Evolutionary conservation across 2,797 vertebrate genomes (phyloP), one percentile per base, ranked within the genome.

Genomic region (Chelon labrosus): DNA sequence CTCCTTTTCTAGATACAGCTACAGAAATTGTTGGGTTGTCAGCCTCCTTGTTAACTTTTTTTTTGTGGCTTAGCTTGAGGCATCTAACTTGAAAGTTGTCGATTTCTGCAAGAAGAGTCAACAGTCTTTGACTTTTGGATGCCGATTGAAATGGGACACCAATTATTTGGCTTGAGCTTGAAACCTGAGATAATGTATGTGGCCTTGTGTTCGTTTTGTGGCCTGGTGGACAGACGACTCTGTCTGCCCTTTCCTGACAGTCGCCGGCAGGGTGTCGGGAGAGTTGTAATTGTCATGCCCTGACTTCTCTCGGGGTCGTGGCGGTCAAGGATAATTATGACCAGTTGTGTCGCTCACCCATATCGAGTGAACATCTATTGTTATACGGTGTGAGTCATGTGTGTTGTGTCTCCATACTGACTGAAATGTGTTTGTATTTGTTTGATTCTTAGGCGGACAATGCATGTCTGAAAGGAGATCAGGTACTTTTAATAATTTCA

Each of bases 101-200:
- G 77, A 83, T 90, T 86, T 91, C 72, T 85, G 88, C 88, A 80
- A 88, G 89, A 91, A 85, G 91, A 92, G 89, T 86, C 83, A 85
- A 79, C 27, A 37, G 51, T 52, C 70, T 93, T 88, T 94, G 87
- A 88, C 75, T 85, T 84, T 70, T 80, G 80, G 85, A 88, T 90
- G 79, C 74, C 91, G 51, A 70, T 49, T 87, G 88, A 79, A 90
- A 93, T 49, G 47, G 54, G 81, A 90, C 75, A 86, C 73, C 78
- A 63, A 91, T 89, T 83, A 91, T 89, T 81, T 79, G 60, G 63
- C 59, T 81, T 66, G 77, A 22, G 80, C 86, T 57, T 92, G 86
- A 90, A 95, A 94, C 59, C 44, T 42, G 79, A 93, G 89, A 84
- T 49, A 61, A 65, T 53, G 79, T 62, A 65, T 74, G 65, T 82